Percentiles rank a stretch among this genome's conserved stretches.
Evolutionary conservation across 2,797 vertebrate species (phyloP).

Genomic region (Serranus cabrilla): DNA sequence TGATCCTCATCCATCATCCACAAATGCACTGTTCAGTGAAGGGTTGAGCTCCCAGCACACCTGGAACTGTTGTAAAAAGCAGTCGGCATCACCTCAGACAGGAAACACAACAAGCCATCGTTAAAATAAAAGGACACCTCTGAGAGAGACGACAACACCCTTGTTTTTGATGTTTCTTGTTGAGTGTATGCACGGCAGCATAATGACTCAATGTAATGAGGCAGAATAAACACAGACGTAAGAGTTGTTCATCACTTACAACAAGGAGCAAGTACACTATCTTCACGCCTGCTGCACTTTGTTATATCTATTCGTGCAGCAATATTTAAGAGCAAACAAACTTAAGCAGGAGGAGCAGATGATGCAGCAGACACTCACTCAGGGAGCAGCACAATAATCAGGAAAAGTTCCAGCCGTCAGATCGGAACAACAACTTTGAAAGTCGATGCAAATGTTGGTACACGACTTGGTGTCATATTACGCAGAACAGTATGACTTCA

Average conservation of each 20-base stretch:
- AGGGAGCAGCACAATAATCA: too few relatives aligned
- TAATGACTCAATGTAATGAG: slow-evolving; percentile 28
- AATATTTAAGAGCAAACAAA: background rate
- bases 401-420: too few relatives aligned
- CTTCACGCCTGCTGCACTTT: background rate
- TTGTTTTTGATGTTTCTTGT: background rate
- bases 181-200: background rate
- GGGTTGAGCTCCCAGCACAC: slow-evolving; percentile 18
- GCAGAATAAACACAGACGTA: slow-evolving; percentile 6
- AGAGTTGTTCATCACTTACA: slow-evolving; percentile 16
- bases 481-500: too few relatives aligned
- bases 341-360: background rate
- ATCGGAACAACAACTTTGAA: too few relatives aligned
- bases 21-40: background rate
- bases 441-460: too few relatives aligned
- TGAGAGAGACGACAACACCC: too few relatives aligned
- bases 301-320: background rate
- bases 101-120: slow-evolving; percentile 14
- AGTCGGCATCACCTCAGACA: background rate
- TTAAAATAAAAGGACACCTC: background rate
- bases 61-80: slow-evolving; percentile 3
- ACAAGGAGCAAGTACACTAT: background rate
- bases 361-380: background rate
- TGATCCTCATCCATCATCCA: slow-evolving; percentile 34
- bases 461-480: too few relatives aligned